Percentiles rank a stretch among this genome's conserved stretches.
These are phyloP conservation scores for Lingula anatina DNA, from an alignment of 2,888 invertebrate genomes.

Conservation along the genomic window DNA sequence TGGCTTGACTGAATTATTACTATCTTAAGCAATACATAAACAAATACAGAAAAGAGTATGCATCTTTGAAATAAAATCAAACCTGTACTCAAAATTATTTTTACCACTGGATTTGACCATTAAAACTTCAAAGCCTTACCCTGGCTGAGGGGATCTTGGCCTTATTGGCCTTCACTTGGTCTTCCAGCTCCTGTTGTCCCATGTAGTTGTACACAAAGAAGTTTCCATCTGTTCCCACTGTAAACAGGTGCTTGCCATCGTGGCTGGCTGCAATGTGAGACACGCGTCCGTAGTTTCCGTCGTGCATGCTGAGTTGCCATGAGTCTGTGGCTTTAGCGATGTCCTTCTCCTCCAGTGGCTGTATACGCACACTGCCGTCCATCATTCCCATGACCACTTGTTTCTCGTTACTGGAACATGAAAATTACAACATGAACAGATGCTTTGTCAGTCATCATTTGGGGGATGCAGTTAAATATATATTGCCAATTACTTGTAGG, in stretches of 20 bases:
- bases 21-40: too few species aligned
- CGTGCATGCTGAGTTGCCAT: conserved; percentile 47
- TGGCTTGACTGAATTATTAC: too few species aligned
- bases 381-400: conserved; percentile 45
- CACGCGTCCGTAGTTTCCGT: conserved; percentile 45
- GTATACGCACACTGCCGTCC: conserved; percentile 46
- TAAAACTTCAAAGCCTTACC: too few species aligned
- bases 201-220: conserved; percentile 47
- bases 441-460: too few species aligned
- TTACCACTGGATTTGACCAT: too few species aligned
- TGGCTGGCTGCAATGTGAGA: conserved; percentile 32
- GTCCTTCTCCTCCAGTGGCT: conserved; percentile 29
- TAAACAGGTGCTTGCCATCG: conserved; percentile 39
- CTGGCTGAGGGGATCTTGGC: conserved; percentile 47
- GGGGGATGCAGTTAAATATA: too few species aligned
- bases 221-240: conserved; percentile 50
- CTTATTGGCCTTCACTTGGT: conserved; percentile 35
- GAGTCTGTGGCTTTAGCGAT: conserved; percentile 32
- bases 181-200: conserved; percentile 35
- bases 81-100: too few species aligned
- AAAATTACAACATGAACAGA: too few species aligned
- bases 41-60: too few species aligned
- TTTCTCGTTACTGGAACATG: conserved; percentile 28
- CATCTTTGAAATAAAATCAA: too few species aligned
- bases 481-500: too few species aligned